Evolutionary conservation across 2,113 vertebrate genomes (phyloP).

Genomic region (Suricata suricatta): DNA sequence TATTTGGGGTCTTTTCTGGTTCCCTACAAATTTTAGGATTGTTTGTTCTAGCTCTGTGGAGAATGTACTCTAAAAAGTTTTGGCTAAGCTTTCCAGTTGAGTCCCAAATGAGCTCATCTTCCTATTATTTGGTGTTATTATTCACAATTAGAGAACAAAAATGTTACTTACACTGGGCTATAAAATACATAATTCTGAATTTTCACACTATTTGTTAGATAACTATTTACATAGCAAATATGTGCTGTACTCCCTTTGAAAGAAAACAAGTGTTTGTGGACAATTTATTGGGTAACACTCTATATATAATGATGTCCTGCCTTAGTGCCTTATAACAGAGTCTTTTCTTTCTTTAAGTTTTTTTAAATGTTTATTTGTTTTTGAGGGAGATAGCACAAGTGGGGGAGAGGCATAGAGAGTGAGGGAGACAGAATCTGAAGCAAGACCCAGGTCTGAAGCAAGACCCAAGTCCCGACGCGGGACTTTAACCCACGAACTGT

Average conservation of each 20-base stretch:
- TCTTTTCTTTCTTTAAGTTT: not conserved
- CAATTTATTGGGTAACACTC: not conserved
- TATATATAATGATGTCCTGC: not conserved
- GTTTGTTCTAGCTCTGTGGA: too few species aligned
- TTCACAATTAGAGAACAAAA: slow-evolving; percentile 21
- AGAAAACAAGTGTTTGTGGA: not conserved
- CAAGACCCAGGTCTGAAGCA: too few species aligned
- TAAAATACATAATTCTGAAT: not conserved
- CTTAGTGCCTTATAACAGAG: not conserved
- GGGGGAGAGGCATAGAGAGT: too few species aligned
- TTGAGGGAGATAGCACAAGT: too few species aligned
- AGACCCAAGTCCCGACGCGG: too few species aligned
- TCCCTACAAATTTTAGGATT: too few species aligned
- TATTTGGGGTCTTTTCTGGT: too few species aligned
- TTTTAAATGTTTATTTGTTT: too few species aligned
- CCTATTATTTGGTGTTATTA: not conserved
- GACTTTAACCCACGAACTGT: too few species aligned
- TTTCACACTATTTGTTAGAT: not conserved
- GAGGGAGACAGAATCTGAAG: too few species aligned
- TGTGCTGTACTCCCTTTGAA: not conserved
- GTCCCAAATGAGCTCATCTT: not conserved
- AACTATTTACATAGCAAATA: not conserved
- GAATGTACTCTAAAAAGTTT: not conserved
- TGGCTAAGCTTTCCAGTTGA: not conserved
- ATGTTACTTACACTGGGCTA: not conserved